These are phyloP conservation scores for Pristionchus japonicus DNA, from an alignment of 2,888 invertebrate genomes.

Conservation along the genomic window DNA sequence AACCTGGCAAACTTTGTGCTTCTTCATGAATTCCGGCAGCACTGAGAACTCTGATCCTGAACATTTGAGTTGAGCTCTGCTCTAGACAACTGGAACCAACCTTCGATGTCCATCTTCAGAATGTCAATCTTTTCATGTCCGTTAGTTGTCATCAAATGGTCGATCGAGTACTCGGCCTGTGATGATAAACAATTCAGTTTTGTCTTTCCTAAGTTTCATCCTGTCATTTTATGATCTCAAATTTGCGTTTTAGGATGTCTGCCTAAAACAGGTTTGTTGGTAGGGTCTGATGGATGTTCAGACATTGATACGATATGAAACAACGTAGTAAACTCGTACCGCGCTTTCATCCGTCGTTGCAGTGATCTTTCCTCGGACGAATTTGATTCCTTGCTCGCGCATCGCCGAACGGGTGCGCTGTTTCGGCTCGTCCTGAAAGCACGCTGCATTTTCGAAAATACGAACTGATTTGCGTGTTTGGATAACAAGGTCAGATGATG, in stretches of 20 bases:
- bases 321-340: background rate
- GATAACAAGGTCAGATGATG: too few relatives aligned
- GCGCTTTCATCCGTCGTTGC: background rate
- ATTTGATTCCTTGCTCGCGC: background rate
- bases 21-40: background rate
- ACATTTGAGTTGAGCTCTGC: background rate
- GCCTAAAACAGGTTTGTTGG: too few relatives aligned
- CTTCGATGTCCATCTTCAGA: conserved; percentile 27
- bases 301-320: too few relatives aligned
- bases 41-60: conserved; percentile 4
- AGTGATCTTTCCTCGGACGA: background rate
- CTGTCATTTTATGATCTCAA: too few relatives aligned
- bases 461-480: too few relatives aligned
- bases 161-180: conserved; percentile 18
- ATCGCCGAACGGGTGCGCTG: background rate
- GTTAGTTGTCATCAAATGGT: background rate
- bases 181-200: too few relatives aligned
- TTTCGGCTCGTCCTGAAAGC: background rate
- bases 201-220: too few relatives aligned
- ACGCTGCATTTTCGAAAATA: background rate
- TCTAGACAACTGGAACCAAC: background rate
- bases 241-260: too few relatives aligned
- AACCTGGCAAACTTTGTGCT: conserved; percentile 31
- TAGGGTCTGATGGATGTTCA: background rate
- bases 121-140: conserved; percentile 21